phyloP scores from a whole-genome alignment of 2,888 invertebrate genomes.

The Scelioninae gen. 2 region DNA sequence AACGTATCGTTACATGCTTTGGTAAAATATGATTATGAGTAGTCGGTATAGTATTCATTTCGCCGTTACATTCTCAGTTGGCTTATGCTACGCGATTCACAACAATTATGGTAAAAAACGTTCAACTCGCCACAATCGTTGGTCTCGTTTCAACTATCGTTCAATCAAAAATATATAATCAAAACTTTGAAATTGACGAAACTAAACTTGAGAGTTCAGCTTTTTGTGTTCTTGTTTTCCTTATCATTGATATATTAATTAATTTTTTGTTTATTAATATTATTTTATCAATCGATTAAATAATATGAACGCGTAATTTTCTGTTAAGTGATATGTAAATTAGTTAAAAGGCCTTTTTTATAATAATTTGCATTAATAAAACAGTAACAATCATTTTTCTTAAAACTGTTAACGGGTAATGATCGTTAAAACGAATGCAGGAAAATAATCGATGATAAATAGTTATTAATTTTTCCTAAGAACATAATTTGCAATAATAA shows the following conservation, averaged over 20 bases:
- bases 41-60: conserved; percentile 52
- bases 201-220: conserved; percentile 46
- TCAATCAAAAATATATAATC: conserved; percentile 55
- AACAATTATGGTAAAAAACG: conserved; percentile 57
- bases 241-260: conserved; percentile 35
- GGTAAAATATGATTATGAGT: conserved; percentile 59
- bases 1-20: conserved; percentile 59
- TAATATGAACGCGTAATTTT: too few species aligned
- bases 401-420: neutral
- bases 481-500: conserved; percentile 7
- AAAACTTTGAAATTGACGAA: conserved; percentile 50
- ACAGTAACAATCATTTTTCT: too few species aligned
- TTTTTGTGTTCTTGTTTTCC: conserved; percentile 46
- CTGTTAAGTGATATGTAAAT: conserved; percentile 31
- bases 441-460: neutral
- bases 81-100: conserved; percentile 57
- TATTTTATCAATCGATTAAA: neutral
- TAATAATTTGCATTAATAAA: too few species aligned
- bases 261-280: neutral
- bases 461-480: neutral
- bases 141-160: conserved; percentile 30
- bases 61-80: conserved; percentile 55
- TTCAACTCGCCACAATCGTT: conserved; percentile 51
- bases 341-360: neutral
- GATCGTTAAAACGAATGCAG: neutral